Percentiles rank a stretch among this genome's conserved stretches.
Conservation (phyloP, 64 coral and sea anemone species). For the Hydrozoanthus tunicans region DNA sequence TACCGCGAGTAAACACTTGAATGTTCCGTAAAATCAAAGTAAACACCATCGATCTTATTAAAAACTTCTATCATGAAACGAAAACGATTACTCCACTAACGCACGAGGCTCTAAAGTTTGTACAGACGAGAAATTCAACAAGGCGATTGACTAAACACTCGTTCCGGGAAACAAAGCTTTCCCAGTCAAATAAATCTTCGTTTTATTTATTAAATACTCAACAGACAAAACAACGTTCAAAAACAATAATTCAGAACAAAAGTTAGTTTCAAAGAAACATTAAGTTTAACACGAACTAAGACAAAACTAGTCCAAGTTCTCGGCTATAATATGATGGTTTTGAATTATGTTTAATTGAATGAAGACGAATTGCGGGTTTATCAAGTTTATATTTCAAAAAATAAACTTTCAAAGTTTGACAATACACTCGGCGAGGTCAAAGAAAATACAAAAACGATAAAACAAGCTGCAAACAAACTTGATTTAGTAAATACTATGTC, state of each 20-base stretch:
- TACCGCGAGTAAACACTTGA: slow-evolving; percentile 34
- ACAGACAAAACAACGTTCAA: not conserved
- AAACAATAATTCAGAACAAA: slow-evolving; percentile 30
- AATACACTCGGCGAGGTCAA: slow-evolving; percentile 27
- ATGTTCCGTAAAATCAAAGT: slow-evolving; percentile 20
- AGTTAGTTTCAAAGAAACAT: not conserved
- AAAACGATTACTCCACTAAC: not conserved
- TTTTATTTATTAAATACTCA: slow-evolving; percentile 2
- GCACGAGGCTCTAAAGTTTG: not conserved
- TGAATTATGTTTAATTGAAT: slow-evolving; percentile 16
- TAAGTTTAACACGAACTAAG: not conserved
- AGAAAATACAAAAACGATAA: slow-evolving; percentile 1
- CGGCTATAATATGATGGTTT: not conserved
- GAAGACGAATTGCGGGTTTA: slow-evolving; percentile 2
- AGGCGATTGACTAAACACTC: not conserved
- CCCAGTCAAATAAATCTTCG: not conserved
- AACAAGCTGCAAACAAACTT: not conserved
- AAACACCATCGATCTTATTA: slow-evolving; percentile 12
- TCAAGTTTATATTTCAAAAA: not conserved
- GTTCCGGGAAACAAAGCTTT: not conserved
- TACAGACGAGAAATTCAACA: not conserved
- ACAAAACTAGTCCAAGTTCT: not conserved
- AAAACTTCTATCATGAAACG: slow-evolving; percentile 8
- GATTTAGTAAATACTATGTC: not conserved
- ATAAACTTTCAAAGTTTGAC: slow-evolving; percentile 30